Evolutionary conservation across 2,888 invertebrate species (phyloP).

Genomic region (Drosophila putrida): DNA sequence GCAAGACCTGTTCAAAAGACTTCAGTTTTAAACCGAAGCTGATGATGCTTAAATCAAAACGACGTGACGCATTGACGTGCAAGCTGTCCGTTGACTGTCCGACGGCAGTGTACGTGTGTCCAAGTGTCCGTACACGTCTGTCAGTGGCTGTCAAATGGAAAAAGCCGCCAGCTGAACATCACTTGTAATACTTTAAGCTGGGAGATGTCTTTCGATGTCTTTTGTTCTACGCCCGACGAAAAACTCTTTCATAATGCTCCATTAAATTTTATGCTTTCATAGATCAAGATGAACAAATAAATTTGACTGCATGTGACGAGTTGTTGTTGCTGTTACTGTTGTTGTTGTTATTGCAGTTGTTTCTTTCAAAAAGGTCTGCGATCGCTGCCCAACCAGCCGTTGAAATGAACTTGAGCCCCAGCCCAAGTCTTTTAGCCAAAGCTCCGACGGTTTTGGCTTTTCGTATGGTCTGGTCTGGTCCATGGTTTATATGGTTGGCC

Average conservation of each 20-base stretch:
- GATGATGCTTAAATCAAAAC: conserved; percentile 40
- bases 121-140: conserved; percentile 33
- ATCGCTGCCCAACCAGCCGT: conserved; percentile 71
- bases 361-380: conserved; percentile 54
- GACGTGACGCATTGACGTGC: conserved; percentile 50
- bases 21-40: neutral
- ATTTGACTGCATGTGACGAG: conserved; percentile 66
- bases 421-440: conserved; percentile 29
- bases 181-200: conserved; percentile 23
- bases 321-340: conserved; percentile 21
- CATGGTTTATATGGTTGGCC: conserved; percentile 67
- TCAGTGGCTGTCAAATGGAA: conserved; percentile 57
- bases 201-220: conserved; percentile 21
- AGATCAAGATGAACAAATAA: conserved; percentile 83
- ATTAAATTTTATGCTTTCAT: conserved; percentile 82
- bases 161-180: conserved; percentile 19
- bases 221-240: conserved; percentile 30
- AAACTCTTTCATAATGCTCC: conserved; percentile 80
- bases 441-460: conserved; percentile 14
- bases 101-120: conserved; percentile 14
- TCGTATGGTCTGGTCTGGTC: conserved; percentile 32
- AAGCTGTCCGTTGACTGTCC: conserved; percentile 49
- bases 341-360: conserved; percentile 36
- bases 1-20: conserved; percentile 29
- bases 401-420: conserved; percentile 77